Conservation (phyloP, 2,797 vertebrate species). For the Lophura swinhoii region DNA sequence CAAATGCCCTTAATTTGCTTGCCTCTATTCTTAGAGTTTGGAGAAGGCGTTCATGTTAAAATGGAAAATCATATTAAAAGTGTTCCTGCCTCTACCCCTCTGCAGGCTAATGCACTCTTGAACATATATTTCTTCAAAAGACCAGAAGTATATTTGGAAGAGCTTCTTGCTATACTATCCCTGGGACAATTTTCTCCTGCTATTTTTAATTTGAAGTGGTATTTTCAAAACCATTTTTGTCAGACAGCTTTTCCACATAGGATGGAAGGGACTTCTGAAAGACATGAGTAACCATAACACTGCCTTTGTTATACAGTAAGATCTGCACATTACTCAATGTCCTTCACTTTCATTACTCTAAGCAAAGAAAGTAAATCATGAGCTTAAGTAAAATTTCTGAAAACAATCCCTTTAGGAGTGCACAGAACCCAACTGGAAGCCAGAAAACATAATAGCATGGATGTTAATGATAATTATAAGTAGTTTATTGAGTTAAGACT, state of each 20-base stretch:
- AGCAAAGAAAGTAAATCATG: neutral
- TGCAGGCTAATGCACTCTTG: slow-evolving; percentile 36
- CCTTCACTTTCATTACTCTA: slow-evolving; percentile 19
- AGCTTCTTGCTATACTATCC: slow-evolving; percentile 6
- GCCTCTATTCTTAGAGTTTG: neutral
- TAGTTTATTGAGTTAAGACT: neutral
- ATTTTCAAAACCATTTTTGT: slow-evolving; percentile 50
- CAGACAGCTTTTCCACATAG: neutral
- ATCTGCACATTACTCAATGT: neutral
- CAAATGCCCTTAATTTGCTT: slow-evolving; percentile 26
- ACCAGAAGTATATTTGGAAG: slow-evolving; percentile 1
- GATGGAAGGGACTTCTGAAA: slow-evolving; percentile 14
- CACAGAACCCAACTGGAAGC: neutral
- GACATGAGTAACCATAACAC: neutral
- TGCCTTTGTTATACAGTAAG: neutral
- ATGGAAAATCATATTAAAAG: slow-evolving; percentile 28
- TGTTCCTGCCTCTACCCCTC: slow-evolving; percentile 24
- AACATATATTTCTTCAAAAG: neutral
- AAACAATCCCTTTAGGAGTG: neutral
- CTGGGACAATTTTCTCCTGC: slow-evolving; percentile 35
- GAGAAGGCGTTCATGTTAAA: slow-evolving; percentile 19
- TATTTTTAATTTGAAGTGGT: slow-evolving; percentile 44
- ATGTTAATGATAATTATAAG: slow-evolving; percentile 1
- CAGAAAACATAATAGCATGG: neutral
- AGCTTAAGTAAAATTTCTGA: neutral